Conservation (phyloP, 2,113 vertebrate genomes). For the Anolis sagrei region DNA sequence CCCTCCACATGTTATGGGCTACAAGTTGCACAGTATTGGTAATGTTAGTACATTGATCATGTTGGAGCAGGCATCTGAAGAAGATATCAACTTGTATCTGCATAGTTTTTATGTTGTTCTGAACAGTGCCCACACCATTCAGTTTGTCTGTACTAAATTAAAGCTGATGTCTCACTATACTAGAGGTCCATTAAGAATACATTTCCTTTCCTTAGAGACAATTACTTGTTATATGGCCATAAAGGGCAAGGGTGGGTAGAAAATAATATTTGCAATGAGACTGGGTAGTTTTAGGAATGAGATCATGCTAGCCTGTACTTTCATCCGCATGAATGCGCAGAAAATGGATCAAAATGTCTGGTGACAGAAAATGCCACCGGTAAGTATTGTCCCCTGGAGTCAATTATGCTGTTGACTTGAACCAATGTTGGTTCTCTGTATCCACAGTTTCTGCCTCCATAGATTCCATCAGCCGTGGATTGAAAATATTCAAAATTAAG, state of each 20-base stretch:
- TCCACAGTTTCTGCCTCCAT: too few species aligned
- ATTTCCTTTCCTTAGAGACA: background rate
- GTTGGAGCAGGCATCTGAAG: too few species aligned
- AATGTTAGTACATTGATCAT: too few species aligned
- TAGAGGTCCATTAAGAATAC: background rate
- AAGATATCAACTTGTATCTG: background rate
- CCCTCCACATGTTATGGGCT: too few species aligned
- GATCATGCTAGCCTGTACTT: background rate
- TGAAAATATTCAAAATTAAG: too few species aligned
- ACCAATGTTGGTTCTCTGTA: too few species aligned
- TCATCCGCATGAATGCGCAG: background rate
- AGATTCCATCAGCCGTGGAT: too few species aligned
- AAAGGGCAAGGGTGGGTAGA: background rate
- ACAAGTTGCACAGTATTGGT: too few species aligned
- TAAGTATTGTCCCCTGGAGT: background rate
- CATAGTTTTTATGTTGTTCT: background rate
- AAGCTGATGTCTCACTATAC: background rate
- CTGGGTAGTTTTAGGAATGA: background rate
- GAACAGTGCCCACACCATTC: background rate
- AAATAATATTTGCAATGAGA: background rate
- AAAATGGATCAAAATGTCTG: background rate
- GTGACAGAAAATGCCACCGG: background rate
- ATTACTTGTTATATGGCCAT: background rate
- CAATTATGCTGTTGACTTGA: background rate
- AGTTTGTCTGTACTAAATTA: background rate